Percentiles rank a stretch among this genome's conserved stretches.
Conservation (phyloP, 2,888 invertebrate species). For the Crematogaster levior region DNA sequence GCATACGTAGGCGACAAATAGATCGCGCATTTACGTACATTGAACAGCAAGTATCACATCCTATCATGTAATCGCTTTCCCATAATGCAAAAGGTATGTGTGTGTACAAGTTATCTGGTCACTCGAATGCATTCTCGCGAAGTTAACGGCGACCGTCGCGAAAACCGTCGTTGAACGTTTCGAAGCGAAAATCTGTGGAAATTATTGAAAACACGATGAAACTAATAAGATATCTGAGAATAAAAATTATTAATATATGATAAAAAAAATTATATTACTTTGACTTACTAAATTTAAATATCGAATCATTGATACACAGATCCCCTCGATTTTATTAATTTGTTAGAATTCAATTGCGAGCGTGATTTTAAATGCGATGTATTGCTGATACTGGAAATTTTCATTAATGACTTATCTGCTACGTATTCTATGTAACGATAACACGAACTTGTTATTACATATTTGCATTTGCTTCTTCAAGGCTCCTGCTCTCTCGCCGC, state of each 20-base stretch:
- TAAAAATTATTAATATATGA: background rate
- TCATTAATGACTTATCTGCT: background rate
- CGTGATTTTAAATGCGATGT: background rate
- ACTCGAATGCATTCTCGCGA: background rate
- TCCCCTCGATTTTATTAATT: background rate
- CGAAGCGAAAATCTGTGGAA: background rate
- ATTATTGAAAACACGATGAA: background rate
- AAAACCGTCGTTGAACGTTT: background rate
- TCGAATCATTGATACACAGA: background rate
- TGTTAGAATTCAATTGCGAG: background rate
- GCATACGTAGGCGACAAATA: conserved; percentile 58
- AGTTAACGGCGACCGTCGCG: background rate
- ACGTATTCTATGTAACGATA: background rate
- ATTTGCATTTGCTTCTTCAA: background rate
- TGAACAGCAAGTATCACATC: conserved; percentile 27
- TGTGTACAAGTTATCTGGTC: conserved; percentile 21
- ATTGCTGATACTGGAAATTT: background rate
- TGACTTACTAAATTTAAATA: background rate
- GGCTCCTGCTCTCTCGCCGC: too few relatives aligned
- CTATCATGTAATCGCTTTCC: conserved; percentile 32
- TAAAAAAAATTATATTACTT: background rate
- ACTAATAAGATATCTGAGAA: background rate
- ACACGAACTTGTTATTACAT: background rate
- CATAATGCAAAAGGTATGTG: conserved; percentile 16
- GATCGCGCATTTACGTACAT: conserved; percentile 44